Base-by-base conservation (phyloP, 2,888 invertebrate species). In the Hemistola chrysoprasaria region DNA sequence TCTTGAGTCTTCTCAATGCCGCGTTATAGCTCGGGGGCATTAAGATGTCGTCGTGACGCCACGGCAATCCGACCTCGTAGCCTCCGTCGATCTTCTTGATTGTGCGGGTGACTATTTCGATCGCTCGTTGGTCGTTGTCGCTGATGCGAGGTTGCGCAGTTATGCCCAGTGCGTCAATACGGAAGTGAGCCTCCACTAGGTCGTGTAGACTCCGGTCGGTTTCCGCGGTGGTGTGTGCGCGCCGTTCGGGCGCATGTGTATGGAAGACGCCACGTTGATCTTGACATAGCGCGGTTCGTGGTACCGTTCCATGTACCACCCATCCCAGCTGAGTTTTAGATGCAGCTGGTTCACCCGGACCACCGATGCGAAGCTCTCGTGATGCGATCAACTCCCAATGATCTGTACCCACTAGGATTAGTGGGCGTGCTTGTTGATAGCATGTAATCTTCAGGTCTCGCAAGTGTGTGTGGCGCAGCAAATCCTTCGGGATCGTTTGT, bases 1-100 rank as follows among this genome's bases (percentile, higher is more conserved):
- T n/a, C n/a, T n/a, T n/a, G n/a, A n/a, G n/a, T n/a, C n/a, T n/a
- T n/a, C n/a, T 6, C 0, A 4, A 0, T 0, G 55, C 36, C 1
- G 22, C 7, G 0, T 33, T 20, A 9, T 27, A 44, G 20, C 34
- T 50, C n/a, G 36, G 21, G 0, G 53, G 49, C 9, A 53, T 11
- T 3, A 8, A 7, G 0, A 20, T 10, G 5, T 42, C 20, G 0
- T 53, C 47, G 0, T 22, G 11, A 22, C 37, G 45, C 28, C 28
- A 28, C 1, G 16, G 16, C 3, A 28, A 5, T 7, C 28, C 28
- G 3, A 16, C 16, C 5, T 28, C 28, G 16, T 16, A 28, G 1
- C 28, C 1, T 3, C 28, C 28, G 8, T 28, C 8, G 5, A 16
- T 7, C 4, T 8, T 1, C 1, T 16, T 11, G 7, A 11, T n/a